Evolutionary conservation across 2,888 invertebrate species (phyloP).

Genomic region (Scaptomyza polygonia): DNA sequence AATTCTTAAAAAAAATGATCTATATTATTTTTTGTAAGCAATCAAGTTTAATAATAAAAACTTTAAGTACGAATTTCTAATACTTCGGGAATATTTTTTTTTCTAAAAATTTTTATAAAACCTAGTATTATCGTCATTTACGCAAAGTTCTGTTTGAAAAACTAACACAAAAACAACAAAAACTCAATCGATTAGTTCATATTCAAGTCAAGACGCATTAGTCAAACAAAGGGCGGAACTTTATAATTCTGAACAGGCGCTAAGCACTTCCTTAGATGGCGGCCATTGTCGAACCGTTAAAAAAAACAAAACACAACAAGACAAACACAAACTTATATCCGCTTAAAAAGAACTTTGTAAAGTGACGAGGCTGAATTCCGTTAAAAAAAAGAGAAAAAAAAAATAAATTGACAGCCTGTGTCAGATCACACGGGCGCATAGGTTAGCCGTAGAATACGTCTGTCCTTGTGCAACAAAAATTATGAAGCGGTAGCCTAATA

Average conservation of each 20-base stretch:
- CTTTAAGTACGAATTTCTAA: not conserved
- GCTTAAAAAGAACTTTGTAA: slow-evolving; percentile 19
- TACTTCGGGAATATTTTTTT: too few relatives aligned
- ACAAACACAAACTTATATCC: slow-evolving; percentile 64
- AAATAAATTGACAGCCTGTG: too few relatives aligned
- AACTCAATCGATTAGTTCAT: slow-evolving; percentile 28
- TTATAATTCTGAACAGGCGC: slow-evolving; percentile 65
- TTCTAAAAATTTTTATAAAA: too few relatives aligned
- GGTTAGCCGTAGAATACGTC: too few relatives aligned
- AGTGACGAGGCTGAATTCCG: slow-evolving; percentile 10
- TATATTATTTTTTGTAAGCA: too few relatives aligned
- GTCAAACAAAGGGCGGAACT: slow-evolving; percentile 57
- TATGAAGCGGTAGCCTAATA: too few relatives aligned
- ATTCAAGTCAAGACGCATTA: slow-evolving; percentile 9
- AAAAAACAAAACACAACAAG: slow-evolving; percentile 54
- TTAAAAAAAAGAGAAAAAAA: too few relatives aligned
- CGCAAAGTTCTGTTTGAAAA: slow-evolving; percentile 7
- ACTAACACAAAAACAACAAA: slow-evolving; percentile 2
- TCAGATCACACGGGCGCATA: too few relatives aligned
- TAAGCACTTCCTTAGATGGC: slow-evolving; percentile 57
- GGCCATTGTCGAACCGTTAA: slow-evolving; percentile 42
- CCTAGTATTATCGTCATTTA: too few relatives aligned
- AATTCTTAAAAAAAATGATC: not conserved
- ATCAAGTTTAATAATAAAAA: not conserved
- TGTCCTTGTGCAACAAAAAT: too few relatives aligned